These are phyloP conservation scores for Cheilosia soror DNA, from an alignment of 2,888 invertebrate species.

Conservation along the genomic window DNA sequence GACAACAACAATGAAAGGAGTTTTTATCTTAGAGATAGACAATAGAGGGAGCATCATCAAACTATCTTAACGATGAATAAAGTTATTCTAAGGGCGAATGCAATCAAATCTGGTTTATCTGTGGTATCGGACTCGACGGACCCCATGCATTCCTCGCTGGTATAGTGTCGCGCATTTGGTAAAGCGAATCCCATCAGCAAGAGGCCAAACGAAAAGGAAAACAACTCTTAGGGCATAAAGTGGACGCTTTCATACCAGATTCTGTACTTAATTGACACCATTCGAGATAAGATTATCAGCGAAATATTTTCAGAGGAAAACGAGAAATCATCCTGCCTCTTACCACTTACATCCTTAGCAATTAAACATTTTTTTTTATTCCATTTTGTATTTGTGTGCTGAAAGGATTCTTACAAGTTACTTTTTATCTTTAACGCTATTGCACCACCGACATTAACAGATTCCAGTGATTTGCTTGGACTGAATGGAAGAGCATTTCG, in stretches of 20 bases:
- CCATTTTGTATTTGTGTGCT: conserved; percentile 43
- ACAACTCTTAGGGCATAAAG: conserved; percentile 71
- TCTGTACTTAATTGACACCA: conserved; percentile 77
- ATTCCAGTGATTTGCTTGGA: conserved; percentile 73
- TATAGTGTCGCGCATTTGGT: conserved; percentile 23
- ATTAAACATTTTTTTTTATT: conserved; percentile 69
- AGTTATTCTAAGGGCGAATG: conserved; percentile 44
- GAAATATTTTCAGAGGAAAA: conserved; percentile 76
- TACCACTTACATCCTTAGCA: conserved; percentile 72
- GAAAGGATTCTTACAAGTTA: conserved; percentile 67
- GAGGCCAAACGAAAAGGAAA: conserved; percentile 43
- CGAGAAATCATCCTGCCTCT: conserved; percentile 75
- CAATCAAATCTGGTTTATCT: conserved; percentile 70
- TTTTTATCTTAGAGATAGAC: neutral
- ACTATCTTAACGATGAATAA: conserved; percentile 24
- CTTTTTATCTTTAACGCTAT: conserved; percentile 71
- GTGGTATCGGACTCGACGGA: conserved; percentile 28
- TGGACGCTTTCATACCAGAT: conserved; percentile 76
- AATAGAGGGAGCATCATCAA: neutral
- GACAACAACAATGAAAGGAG: conserved; percentile 19
- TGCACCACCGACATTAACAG: conserved; percentile 73
- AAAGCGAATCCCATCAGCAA: conserved; percentile 14
- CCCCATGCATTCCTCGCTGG: conserved; percentile 44
- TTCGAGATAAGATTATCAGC: conserved; percentile 77
- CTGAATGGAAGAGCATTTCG: conserved; percentile 25